phyloP scores from a whole-genome alignment of 1,140 invertebrate genomes.

The Dendrolimus kikuchii region DNA sequence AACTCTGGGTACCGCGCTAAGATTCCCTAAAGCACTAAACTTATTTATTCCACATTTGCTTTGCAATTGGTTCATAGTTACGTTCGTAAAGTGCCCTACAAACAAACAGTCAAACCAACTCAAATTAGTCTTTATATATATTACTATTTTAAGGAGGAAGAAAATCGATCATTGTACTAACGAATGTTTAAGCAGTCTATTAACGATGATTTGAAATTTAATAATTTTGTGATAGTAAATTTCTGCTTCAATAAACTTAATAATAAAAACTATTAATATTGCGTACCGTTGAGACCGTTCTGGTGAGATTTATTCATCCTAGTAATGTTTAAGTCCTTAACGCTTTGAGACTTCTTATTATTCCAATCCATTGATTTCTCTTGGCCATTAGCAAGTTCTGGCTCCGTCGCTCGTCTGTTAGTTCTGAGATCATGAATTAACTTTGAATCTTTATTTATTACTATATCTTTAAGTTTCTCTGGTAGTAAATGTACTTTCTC shows the following conservation, averaged over 20 bases:
- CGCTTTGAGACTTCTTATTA: constrained; percentile 27
- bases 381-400: constrained; percentile 22
- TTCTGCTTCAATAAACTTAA: neutral
- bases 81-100: too few relatives aligned
- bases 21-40: too few relatives aligned
- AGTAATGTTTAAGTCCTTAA: constrained; percentile 29
- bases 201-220: too few relatives aligned
- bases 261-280: neutral
- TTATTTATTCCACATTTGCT: too few relatives aligned
- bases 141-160: too few relatives aligned
- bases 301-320: constrained; percentile 19
- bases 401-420: constrained; percentile 27
- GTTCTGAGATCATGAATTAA: constrained; percentile 17
- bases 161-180: too few relatives aligned
- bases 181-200: too few relatives aligned
- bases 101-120: too few relatives aligned
- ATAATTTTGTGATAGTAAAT: too few relatives aligned
- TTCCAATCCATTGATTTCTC: constrained; percentile 21
- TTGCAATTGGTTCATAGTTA: too few relatives aligned
- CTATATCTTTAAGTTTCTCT: constrained; percentile 34
- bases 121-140: too few relatives aligned
- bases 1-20: too few relatives aligned
- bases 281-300: constrained; percentile 35
- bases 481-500: constrained; percentile 45
- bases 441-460: constrained; percentile 31